phyloP scores from a whole-genome alignment of 2,797 vertebrate genomes.

The Cottoperca gobio region DNA sequence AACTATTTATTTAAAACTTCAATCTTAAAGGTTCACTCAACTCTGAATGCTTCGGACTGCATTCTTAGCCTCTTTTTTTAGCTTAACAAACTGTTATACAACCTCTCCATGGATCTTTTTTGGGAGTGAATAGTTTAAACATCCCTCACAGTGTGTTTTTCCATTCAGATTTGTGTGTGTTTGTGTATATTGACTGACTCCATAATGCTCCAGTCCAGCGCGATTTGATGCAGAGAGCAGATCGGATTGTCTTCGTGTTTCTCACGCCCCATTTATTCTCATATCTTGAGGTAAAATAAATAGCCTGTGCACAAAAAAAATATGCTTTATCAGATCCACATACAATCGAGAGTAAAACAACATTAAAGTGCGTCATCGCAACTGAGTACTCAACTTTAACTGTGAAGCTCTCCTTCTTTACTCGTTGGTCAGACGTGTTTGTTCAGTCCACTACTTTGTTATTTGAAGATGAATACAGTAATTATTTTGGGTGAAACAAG shows the following conservation, averaged over 20 bases:
- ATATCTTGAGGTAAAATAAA: conserved; percentile 13
- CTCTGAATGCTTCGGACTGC: background rate
- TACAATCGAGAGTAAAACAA: background rate
- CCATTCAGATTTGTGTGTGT: conserved; percentile 36
- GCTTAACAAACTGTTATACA: conserved; percentile 10
- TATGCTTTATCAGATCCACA: conserved; percentile 7
- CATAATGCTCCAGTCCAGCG: background rate
- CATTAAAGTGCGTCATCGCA: background rate
- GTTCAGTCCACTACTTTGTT: conserved; percentile 30
- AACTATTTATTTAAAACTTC: background rate
- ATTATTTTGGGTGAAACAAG: conserved; percentile 32
- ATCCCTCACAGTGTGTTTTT: conserved; percentile 8
- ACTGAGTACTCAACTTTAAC: background rate
- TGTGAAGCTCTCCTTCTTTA: background rate
- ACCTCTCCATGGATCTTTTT: conserved; percentile 18
- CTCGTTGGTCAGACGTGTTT: conserved; percentile 20
- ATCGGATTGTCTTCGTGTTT: conserved; percentile 17
- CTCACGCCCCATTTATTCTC: conserved; percentile 12
- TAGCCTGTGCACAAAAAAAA: background rate
- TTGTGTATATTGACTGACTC: conserved; percentile 45
- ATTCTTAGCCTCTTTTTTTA: conserved; percentile 6
- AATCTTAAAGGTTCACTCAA: background rate
- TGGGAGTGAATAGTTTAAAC: conserved; percentile 13
- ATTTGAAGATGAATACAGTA: conserved; percentile 38
- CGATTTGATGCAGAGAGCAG: conserved; percentile 24